Base-by-base conservation (phyloP, 1,140 invertebrate species). In the Diuraphis noxia region DNA sequence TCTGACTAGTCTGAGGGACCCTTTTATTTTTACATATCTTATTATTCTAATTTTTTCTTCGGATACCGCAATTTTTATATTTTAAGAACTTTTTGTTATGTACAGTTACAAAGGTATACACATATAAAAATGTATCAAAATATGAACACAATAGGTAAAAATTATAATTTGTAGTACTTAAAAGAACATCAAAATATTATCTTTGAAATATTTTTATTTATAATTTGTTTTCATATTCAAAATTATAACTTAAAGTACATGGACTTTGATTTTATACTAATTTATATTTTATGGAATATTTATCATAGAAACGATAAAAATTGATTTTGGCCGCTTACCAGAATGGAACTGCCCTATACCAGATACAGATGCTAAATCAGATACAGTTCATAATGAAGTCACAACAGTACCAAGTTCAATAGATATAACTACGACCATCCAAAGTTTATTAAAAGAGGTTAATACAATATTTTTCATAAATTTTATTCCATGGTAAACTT, bases 281-380 rank as follows among this genome's bases (percentile, higher is more conserved):
- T 36, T 46, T 46, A 43, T n/a, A 21, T 40, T 1, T 21, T 34
- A 21, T 38, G 21, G 2, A n/a, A n/a, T 52, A 38, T 91, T 41
- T 92, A 1, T 93, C 93, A 21, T 92, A 95, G 96, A 95, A 81
- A 95, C 97, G 93, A 95, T 96, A 91, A 96, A 97, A 92, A 95
- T 98, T 79, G 97, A 98, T 93, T 99, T 99, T 94, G 97, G 97
- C 17, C 95, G 98, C 79, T 95, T 96, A 17, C 97, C 98, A 7
- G 95, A 96, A 92, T 99, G 98, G 98, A 98, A 98, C 94, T 99
- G 98, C 93, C 98, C 98, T 0, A 95, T 97, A 94, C 97, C 97
- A 0, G 97, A 98, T 93, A 95, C 95, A 2, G 96, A 97, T 72
- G 94, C 94, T 21, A 81, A 52, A 81, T 81, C 92, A 1, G 88